Conservation (phyloP, 2,113 vertebrate species). For the Rhegmatorhina hoffmannsi region DNA sequence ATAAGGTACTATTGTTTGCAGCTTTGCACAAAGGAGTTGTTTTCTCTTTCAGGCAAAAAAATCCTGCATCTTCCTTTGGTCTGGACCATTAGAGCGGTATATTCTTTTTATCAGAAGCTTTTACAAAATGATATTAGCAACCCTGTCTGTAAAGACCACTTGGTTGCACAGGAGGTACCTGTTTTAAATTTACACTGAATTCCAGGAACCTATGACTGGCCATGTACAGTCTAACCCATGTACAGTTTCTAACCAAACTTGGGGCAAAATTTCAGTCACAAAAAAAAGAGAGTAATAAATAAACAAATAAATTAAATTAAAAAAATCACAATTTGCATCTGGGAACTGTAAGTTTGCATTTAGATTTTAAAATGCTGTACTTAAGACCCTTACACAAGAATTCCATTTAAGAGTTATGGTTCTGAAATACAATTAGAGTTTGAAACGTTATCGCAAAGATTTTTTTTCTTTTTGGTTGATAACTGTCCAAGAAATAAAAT, state of each 20-base stretch:
- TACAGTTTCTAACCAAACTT: neutral
- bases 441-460: neutral
- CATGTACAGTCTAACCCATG: neutral
- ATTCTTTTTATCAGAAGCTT: neutral
- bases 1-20: neutral
- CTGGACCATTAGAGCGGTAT: neutral
- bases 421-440: neutral
- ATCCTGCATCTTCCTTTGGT: neutral
- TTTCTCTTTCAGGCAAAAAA: neutral
- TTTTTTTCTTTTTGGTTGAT: neutral
- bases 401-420: neutral
- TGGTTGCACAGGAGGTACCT: neutral
- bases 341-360: neutral
- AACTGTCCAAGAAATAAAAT: neutral
- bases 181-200: neutral
- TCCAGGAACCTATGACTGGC: neutral
- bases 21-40: neutral
- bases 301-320: too few species aligned
- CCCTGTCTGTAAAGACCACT: neutral
- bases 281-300: neutral
- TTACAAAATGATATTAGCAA: neutral
- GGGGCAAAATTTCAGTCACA: neutral
- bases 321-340: neutral
- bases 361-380: neutral
- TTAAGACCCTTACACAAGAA: neutral